These are phyloP conservation scores for Oryctes rhinoceros DNA, from an alignment of 1,140 invertebrate species.

Conservation along the genomic window DNA sequence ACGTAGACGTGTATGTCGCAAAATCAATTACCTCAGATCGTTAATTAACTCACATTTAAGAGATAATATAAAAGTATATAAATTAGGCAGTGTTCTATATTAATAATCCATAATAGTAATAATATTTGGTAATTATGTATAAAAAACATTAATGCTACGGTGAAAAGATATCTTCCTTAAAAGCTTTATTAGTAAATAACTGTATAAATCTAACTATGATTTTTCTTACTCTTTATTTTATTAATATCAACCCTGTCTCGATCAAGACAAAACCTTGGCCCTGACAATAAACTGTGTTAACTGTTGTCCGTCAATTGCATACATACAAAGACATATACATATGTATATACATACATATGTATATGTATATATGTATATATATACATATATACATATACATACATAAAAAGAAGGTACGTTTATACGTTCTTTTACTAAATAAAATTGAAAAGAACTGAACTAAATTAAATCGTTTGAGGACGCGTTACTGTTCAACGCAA, in stretches of 20 bases:
- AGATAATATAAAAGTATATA: constrained; percentile 18
- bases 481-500: not conserved
- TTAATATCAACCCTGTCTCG: constrained; percentile 30
- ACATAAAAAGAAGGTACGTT: too few relatives aligned
- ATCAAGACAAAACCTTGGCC: constrained; percentile 33
- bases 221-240: constrained; percentile 5
- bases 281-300: not conserved
- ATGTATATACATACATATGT: too few relatives aligned
- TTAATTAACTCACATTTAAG: not conserved
- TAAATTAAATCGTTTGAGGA: too few relatives aligned
- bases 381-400: too few relatives aligned
- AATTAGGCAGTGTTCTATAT: constrained; percentile 38
- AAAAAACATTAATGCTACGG: constrained; percentile 17
- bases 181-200: constrained; percentile 23
- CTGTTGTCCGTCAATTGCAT: too few relatives aligned
- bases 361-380: too few relatives aligned
- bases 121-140: not conserved
- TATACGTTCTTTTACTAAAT: too few relatives aligned
- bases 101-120: not conserved
- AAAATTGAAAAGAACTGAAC: too few relatives aligned
- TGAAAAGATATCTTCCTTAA: constrained; percentile 26
- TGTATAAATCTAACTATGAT: constrained; percentile 29
- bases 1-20: too few relatives aligned
- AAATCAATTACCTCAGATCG: too few relatives aligned
- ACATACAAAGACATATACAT: too few relatives aligned